A percentile compares a stretch with the other conserved stretches of the same genome.
Conservation (phyloP, 2,888 invertebrate genomes). For the Hipparchia sbordonii region DNA sequence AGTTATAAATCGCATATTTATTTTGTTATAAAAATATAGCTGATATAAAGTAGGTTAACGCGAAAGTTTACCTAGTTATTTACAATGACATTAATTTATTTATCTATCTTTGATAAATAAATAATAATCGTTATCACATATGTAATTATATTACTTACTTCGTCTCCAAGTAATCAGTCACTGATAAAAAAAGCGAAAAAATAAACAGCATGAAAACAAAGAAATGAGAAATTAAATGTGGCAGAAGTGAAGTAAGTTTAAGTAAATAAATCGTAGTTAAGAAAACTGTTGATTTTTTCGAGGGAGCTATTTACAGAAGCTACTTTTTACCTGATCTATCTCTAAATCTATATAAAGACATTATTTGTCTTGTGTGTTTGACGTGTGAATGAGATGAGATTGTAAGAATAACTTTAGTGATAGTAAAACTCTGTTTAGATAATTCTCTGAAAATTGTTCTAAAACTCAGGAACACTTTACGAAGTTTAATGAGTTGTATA, state of each 20-base stretch:
- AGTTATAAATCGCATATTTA: not conserved
- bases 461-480: not conserved
- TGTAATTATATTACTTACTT: constrained; percentile 1
- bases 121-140: not conserved
- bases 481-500: not conserved
- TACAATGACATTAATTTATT: not conserved
- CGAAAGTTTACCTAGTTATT: not conserved
- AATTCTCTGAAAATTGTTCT: not conserved
- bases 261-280: no score
- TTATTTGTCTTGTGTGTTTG: not conserved
- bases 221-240: constrained; percentile 3
- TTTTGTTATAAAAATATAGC: not conserved
- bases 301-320: not conserved
- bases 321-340: not conserved
- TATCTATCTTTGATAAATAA: no score
- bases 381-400: not conserved
- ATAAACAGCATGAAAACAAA: constrained; percentile 23
- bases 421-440: no score
- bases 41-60: not conserved
- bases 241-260: not conserved
- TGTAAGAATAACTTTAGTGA: not conserved
- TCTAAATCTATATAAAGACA: not conserved
- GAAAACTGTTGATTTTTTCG: not conserved
- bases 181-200: constrained; percentile 16
- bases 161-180: constrained; percentile 13